phyloP scores from a whole-genome alignment of 2,113 vertebrate species.

The Martes martes region DNA sequence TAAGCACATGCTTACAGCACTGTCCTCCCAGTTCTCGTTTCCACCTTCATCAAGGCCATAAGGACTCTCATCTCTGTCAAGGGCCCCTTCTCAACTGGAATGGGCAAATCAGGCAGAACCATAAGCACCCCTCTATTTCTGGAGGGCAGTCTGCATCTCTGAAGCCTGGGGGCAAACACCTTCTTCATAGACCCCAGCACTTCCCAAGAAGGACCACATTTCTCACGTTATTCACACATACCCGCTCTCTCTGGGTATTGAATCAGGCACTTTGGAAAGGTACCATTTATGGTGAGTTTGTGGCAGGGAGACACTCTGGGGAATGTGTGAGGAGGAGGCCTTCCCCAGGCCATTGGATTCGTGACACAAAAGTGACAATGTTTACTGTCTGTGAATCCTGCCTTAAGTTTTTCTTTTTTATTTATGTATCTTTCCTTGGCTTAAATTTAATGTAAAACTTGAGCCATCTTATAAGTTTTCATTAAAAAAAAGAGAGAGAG shows the following conservation, averaged over 20 bases:
- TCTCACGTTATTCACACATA: background rate
- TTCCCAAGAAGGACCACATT: background rate
- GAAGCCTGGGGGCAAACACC: background rate
- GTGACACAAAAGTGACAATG: background rate
- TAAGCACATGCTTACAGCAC: background rate
- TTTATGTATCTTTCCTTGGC: background rate
- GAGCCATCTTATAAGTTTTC: background rate
- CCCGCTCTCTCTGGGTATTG: background rate
- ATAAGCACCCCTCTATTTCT: background rate
- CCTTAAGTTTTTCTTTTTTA: background rate
- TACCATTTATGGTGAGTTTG: background rate
- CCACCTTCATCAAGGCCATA: background rate
- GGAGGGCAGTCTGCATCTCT: background rate
- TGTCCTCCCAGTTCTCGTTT: background rate
- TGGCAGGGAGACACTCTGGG: background rate
- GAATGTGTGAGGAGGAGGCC: background rate
- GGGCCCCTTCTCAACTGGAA: background rate
- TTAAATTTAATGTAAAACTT: constrained; percentile 30
- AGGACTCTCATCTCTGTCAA: background rate
- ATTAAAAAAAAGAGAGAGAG: background rate
- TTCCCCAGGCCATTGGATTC: background rate
- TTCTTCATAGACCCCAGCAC: background rate
- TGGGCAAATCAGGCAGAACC: background rate
- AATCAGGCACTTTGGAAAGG: background rate
- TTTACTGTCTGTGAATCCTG: background rate